These are phyloP conservation scores for Adelosebastes latens DNA, from an alignment of 2,797 vertebrate genomes.

Conservation along the genomic window DNA sequence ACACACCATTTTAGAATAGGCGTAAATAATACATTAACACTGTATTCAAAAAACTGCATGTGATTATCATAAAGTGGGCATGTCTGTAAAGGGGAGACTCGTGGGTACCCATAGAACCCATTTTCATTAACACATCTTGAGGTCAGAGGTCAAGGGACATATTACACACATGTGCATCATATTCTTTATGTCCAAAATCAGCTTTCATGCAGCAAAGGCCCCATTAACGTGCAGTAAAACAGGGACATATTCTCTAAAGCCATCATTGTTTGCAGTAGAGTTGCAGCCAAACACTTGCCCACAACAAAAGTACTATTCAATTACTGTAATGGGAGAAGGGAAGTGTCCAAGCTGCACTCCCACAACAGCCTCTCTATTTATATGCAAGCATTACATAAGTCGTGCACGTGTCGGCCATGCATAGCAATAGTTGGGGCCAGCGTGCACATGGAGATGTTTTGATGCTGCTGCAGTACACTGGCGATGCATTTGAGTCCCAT, in stretches of 20 bases:
- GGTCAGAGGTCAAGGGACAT: too few relatives aligned
- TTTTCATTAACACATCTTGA: rapidly evolving
- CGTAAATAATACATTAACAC: too few relatives aligned
- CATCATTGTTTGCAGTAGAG: not conserved
- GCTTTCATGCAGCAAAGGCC: not conserved
- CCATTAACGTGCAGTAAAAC: not conserved
- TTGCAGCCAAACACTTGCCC: not conserved
- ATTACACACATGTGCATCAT: not conserved
- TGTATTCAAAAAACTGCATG: too few relatives aligned
- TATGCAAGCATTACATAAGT: constrained; percentile 41
- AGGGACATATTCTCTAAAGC: not conserved
- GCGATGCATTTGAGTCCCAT: not conserved
- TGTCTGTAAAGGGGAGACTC: too few relatives aligned
- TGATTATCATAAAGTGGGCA: too few relatives aligned
- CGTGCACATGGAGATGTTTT: not conserved
- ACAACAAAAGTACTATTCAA: constrained; percentile 25
- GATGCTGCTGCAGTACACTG: not conserved
- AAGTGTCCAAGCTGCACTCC: constrained; percentile 36
- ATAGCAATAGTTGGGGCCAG: not conserved
- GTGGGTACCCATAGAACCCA: too few relatives aligned
- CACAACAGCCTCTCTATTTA: constrained; percentile 44
- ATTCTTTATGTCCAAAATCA: not conserved
- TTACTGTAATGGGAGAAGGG: constrained; percentile 25
- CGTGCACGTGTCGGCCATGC: not conserved
- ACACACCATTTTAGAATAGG: too few relatives aligned